Conservation (phyloP, 2,113 vertebrate genomes). For the Anhinga anhinga region DNA sequence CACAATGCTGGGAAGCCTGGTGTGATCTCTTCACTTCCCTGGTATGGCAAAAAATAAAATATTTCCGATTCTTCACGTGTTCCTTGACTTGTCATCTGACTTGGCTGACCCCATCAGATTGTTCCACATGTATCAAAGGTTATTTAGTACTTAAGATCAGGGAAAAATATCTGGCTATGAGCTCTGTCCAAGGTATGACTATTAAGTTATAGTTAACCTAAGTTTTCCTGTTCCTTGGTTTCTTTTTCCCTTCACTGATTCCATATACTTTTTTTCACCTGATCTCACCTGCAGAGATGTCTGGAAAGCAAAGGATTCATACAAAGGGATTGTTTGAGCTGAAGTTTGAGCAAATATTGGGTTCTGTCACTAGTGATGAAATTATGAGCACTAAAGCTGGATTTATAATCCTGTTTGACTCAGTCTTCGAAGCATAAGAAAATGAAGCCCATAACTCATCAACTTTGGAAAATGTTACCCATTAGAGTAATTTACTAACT, state of each 20-base stretch:
- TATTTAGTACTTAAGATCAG: not conserved
- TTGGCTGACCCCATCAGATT: not conserved
- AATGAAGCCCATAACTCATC: not conserved
- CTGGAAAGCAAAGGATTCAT: not conserved
- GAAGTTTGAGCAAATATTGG: not conserved
- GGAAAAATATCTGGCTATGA: not conserved
- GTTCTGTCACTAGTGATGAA: not conserved
- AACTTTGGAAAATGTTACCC: not conserved
- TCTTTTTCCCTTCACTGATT: not conserved
- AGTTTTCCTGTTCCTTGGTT: not conserved
- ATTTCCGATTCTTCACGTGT: not conserved
- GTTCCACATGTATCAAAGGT: not conserved
- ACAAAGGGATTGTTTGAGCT: not conserved
- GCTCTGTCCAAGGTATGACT: accelerated
- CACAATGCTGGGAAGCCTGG: not conserved
- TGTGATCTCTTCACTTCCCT: accelerated
- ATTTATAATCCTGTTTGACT: not conserved
- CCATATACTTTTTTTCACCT: not conserved
- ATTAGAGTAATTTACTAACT: not conserved
- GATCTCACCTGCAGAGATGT: not conserved
- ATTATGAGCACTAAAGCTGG: not conserved
- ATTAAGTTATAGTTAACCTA: no score
- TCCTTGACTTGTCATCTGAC: not conserved
- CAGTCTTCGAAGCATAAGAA: accelerated
- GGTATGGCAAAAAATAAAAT: accelerated